Conservation (phyloP, 2,888 invertebrate genomes). For the Polylopha cassiicola region DNA sequence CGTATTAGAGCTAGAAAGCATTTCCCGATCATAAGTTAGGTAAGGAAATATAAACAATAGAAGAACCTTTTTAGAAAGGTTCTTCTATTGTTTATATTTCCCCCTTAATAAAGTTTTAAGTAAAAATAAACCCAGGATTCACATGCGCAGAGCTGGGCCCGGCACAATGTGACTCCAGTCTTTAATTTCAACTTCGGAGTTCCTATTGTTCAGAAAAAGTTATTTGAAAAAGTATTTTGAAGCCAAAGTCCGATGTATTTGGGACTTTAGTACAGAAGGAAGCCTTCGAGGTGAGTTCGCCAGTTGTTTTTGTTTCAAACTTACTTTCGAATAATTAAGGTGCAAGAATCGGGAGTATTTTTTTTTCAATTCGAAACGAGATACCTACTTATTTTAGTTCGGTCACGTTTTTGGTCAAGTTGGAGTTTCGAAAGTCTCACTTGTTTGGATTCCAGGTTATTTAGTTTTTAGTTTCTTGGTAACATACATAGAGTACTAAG, state of each 20-base stretch:
- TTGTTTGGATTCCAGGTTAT: no score
- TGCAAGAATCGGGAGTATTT: constrained; percentile 26
- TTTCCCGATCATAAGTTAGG: no score
- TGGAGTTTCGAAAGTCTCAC: no score
- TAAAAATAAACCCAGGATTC: constrained; percentile 3
- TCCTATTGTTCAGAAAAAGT: constrained; percentile 23
- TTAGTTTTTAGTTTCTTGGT: no score
- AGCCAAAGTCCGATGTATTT: constrained; percentile 28
- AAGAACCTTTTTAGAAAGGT: no score
- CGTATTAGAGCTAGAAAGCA: no score
- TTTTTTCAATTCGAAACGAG: constrained; percentile 3
- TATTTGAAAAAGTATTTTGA: constrained; percentile 25
- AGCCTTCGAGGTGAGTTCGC: constrained; percentile 28
- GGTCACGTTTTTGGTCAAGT: no score
- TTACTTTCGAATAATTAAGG: constrained; percentile 27
- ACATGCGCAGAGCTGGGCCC: constrained; percentile 15
- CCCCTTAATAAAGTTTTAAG: not conserved
- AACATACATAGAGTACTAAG: no score
- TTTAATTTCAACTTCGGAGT: constrained; percentile 32
- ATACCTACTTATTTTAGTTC: constrained; percentile 13
- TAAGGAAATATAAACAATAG: no score
- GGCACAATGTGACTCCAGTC: constrained; percentile 22
- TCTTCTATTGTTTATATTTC: no score
- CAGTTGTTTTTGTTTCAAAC: constrained; percentile 26
- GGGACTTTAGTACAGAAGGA: constrained; percentile 25